A percentile compares a stretch with the other conserved stretches of the same genome.
Evolutionary conservation across 1,140 invertebrate genomes (phyloP).

Genomic region (Solenopsis fugax): DNA sequence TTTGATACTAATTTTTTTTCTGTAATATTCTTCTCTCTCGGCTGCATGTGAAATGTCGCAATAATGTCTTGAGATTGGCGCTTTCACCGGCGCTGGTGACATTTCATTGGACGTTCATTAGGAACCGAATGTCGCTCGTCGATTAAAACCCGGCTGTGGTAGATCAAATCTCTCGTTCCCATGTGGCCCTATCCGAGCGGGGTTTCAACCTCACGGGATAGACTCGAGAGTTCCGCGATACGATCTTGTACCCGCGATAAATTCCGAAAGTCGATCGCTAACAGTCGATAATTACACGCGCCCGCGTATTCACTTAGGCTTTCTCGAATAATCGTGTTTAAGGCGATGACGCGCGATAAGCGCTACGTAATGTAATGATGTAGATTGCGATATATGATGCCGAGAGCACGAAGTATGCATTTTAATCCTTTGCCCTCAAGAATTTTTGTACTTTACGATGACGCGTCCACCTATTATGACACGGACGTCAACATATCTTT

Average conservation of each 20-base stretch:
- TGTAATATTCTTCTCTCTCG: background rate
- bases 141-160: slow-evolving; percentile 63
- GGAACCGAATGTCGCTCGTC: slow-evolving; percentile 51
- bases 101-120: slow-evolving; percentile 73
- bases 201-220: slow-evolving; percentile 56
- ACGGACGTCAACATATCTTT: background rate
- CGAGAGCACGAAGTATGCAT: slow-evolving; percentile 30
- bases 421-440: slow-evolving; percentile 27
- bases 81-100: slow-evolving; percentile 71
- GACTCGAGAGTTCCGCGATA: slow-evolving; percentile 39
- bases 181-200: slow-evolving; percentile 57
- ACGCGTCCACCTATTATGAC: background rate
- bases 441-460: slow-evolving; percentile 48
- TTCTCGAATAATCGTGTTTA: slow-evolving; percentile 58
- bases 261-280: slow-evolving; percentile 74
- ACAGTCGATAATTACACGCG: slow-evolving; percentile 62
- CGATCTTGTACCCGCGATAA: slow-evolving; percentile 66
- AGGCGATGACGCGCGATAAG: slow-evolving; percentile 54
- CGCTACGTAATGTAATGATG: slow-evolving; percentile 48
- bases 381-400: slow-evolving; percentile 32
- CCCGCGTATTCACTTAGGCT: slow-evolving; percentile 50
- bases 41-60: slow-evolving; percentile 56
- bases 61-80: slow-evolving; percentile 53
- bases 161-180: slow-evolving; percentile 65
- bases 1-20: too few species aligned